Evolutionary conservation across 2,113 vertebrate genomes (phyloP).

Genomic region (Hypanus sabinus): DNA sequence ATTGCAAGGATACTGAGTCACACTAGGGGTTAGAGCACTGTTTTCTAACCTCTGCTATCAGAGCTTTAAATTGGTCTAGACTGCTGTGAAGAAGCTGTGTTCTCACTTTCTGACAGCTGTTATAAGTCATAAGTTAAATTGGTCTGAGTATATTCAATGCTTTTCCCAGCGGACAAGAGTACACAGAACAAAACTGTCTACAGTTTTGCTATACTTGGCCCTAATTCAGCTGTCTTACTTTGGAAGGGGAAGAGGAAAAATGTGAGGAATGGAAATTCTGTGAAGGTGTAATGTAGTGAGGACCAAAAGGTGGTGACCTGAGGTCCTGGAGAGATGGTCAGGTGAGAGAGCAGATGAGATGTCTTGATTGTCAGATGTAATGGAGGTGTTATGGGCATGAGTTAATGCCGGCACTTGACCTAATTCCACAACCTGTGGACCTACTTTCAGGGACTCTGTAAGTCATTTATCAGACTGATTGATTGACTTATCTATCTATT

Average conservation of each 20-base stretch:
- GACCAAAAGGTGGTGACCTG: neutral
- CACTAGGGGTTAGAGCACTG: conserved; percentile 23
- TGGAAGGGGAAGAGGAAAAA: neutral
- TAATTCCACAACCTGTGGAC: too few species aligned
- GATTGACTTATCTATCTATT: too few species aligned
- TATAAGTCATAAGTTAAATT: conserved; percentile 37
- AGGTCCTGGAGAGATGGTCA: neutral
- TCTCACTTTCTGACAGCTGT: conserved; percentile 30
- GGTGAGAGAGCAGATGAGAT: neutral
- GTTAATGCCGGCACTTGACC: neutral
- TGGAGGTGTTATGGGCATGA: neutral
- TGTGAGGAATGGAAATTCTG: neutral
- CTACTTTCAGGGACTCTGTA: too few species aligned
- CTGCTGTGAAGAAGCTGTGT: conserved; percentile 29
- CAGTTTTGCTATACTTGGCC: conserved; percentile 26
- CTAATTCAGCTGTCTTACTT: conserved; percentile 20
- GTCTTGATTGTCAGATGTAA: neutral
- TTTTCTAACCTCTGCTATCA: conserved; percentile 30
- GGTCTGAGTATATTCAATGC: conserved; percentile 14
- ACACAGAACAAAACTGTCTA: conserved; percentile 32
- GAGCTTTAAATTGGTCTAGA: conserved; percentile 36
- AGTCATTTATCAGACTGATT: too few species aligned
- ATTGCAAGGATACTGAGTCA: neutral
- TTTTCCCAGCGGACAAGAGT: neutral
- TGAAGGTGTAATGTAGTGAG: neutral